Evolutionary conservation across 2,888 invertebrate species (phyloP), one percentile per base, ranked within the genome.

Genomic region (Sarcophaga rosellei): DNA sequence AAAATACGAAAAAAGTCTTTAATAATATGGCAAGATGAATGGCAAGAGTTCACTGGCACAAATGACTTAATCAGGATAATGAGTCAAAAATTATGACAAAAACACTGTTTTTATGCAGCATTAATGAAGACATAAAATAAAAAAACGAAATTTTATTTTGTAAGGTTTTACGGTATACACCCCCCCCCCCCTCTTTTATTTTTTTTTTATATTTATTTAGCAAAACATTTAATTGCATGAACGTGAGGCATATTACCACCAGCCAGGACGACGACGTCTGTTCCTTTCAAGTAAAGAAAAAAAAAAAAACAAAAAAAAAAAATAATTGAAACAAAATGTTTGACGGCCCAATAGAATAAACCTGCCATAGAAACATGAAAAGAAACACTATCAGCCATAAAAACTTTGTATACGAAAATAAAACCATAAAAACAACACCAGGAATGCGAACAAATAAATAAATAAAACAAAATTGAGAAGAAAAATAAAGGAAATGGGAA

Each of bases 91-190:
- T 73, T 76, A 72, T 68, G 44, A 57, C 59, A 69, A 77, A 61
- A 66, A 81, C 68, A 83, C 80, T 73, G 15, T 80, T 83, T 85
- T 80, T 77, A 80, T 77, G 59, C 70, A 25, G 83, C 59, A 57
- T 69, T 75, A 84, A 84, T 85, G 20, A 78, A 81, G 75, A 72
- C 75, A 84, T 84, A 69, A 87, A 78, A 66, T 74, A 72, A 57
- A 70, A 72, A 66, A 75, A 72, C 45, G 57, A 8, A 73, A 65
- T 80, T 20, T 23, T 66, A 76, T 77, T 83, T 69, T 68, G 62
- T 44, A 17, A 17, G n/a, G 59, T 77, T 45, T 2, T 69, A 45
- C 4, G 5, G 20, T 35, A 1, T 23, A 23, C 35, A 1, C 5
- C 3, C 4, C 35, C 35, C 25, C 25, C 35, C 35, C 23, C 1